Evolutionary conservation across 2,797 vertebrate species (phyloP), one percentile per base, ranked within the genome.

Genomic region (Rhinoraja longicauda): DNA sequence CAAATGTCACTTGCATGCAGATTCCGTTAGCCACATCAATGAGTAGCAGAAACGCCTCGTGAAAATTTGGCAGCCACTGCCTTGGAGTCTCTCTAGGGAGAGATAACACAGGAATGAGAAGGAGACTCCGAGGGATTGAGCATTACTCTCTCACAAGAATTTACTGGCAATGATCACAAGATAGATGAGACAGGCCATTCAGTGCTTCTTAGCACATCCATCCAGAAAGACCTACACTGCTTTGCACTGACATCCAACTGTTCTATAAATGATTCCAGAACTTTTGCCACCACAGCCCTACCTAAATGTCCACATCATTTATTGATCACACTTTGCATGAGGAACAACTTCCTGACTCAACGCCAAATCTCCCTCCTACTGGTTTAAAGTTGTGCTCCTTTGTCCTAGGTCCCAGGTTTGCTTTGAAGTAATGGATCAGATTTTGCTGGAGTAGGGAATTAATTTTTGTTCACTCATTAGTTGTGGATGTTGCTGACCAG

Each of bases 1-100:
- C 29, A 86, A 59, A 86, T n/a, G 26, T 19, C 29, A 88, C 59
- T 1, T 88, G 59, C 29, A 17, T 4, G n/a, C 17, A 6, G 57
- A 17, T n/a, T 88, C 15, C 84, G 19, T 64, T 59, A 32, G 29
- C 29, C 57, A 32, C 82, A 64, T 88, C 64, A 64, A 36, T 32
- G 59, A 19, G 29, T 19, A 88, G 84, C n/a, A 88, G 84, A 88
- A 32, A 32, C 19, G 13, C 59, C 59, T 88, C 59, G 9, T 32
- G n/a, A 62, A 88, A 88, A 64, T 19, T 59, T 86, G 82, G 82
- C 82, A 62, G 82, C 10, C 82, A 86, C 26, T 62, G 57, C 57
- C 57, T 86, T 86, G n/a, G 84, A 88, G 62, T 64, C 59, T 88
- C 84, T 88, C 84, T 19, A 4, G 59, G 59, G 59, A 88, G 59